A percentile compares a stretch with the other conserved stretches of the same genome.
These are phyloP conservation scores for Heliangelus exortis DNA, from an alignment of 2,797 vertebrate species.

Conservation along the genomic window DNA sequence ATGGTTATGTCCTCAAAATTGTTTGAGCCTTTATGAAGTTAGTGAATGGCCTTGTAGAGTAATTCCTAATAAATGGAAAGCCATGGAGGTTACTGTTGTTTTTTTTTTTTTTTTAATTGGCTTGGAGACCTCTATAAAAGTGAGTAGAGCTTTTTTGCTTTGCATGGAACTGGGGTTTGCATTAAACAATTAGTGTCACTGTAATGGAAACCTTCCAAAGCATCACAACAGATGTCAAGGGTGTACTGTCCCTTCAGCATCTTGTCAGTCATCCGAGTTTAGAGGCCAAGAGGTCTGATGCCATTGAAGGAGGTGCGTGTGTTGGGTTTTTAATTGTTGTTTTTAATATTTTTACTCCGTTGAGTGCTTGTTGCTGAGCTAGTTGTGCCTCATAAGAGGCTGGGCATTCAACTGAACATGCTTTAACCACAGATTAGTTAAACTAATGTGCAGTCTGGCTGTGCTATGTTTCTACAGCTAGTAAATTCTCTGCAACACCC, in stretches of 20 bases:
- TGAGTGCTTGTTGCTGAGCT: neutral
- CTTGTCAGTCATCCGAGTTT: rapidly evolving
- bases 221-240: neutral
- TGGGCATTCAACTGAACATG: neutral
- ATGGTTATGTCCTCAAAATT: neutral
- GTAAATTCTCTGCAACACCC: neutral
- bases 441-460: neutral
- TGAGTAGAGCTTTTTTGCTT: neutral
- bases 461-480: neutral
- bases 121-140: neutral
- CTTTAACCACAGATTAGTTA: neutral
- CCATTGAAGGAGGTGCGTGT: no score
- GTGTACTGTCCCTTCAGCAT: neutral
- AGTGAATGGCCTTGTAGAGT: neutral
- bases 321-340: rapidly evolving
- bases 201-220: neutral
- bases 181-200: rapidly evolving
- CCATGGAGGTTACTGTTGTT: neutral
- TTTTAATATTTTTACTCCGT: neutral
- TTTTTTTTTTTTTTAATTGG: neutral
- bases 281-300: neutral
- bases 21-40: neutral
- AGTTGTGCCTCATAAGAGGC: neutral
- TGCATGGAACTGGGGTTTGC: neutral
- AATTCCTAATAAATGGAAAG: neutral